A percentile compares a stretch with the other conserved stretches of the same genome.
Conservation (phyloP, 2,797 vertebrate genomes). For the Adelosebastes latens region DNA sequence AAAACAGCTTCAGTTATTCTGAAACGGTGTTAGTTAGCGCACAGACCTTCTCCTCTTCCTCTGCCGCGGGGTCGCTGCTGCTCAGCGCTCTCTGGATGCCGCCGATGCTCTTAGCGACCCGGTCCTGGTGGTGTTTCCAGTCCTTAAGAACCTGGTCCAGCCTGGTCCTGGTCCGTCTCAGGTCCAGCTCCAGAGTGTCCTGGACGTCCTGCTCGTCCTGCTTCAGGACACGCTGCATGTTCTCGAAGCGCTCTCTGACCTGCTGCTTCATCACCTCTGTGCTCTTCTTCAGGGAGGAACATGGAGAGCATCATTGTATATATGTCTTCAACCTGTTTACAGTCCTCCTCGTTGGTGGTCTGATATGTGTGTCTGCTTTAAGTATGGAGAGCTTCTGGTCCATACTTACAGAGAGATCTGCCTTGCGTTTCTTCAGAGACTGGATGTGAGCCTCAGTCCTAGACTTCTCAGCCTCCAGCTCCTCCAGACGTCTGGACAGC, state of each 20-base stretch:
- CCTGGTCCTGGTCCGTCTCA: slow-evolving; percentile 63
- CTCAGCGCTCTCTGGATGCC: slow-evolving; percentile 41
- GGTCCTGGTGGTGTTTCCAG: slow-evolving; percentile 74
- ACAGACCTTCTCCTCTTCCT: slow-evolving; percentile 29
- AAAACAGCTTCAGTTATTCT: background rate
- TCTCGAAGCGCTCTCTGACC: slow-evolving; percentile 74
- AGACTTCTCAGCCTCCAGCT: slow-evolving; percentile 69
- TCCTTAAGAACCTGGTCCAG: slow-evolving; percentile 74
- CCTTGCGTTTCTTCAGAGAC: slow-evolving; percentile 81
- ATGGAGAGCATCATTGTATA: background rate
- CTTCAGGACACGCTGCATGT: slow-evolving; percentile 61
- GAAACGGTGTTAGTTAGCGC: rapidly evolving
- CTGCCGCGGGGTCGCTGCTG: background rate
- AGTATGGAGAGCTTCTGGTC: background rate
- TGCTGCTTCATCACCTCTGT: slow-evolving; percentile 79
- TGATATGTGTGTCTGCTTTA: background rate
- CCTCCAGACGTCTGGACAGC: slow-evolving; percentile 69
- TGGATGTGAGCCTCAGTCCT: slow-evolving; percentile 76
- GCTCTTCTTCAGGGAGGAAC: slow-evolving; percentile 57
- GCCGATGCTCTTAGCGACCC: slow-evolving; percentile 67
- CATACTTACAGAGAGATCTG: slow-evolving; percentile 75
- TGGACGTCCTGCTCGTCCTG: slow-evolving; percentile 70
- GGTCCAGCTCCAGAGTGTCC: slow-evolving; percentile 78
- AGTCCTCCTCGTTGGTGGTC: background rate
- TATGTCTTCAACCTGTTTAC: background rate